Evolutionary conservation across 2,113 vertebrate genomes (phyloP).

Genomic region (Ptilonorhynchus violaceus): DNA sequence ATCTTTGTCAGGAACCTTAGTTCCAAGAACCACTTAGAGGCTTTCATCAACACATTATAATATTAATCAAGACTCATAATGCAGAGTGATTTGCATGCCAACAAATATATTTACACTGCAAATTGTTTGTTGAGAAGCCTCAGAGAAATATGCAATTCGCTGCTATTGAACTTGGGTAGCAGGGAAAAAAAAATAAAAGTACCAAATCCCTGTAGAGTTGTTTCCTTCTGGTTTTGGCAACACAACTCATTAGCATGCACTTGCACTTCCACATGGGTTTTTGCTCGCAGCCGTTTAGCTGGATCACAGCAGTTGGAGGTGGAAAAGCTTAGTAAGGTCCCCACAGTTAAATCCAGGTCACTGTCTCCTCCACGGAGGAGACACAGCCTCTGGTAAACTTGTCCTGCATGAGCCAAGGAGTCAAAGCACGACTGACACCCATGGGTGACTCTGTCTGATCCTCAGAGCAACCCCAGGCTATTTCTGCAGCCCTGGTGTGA

Average conservation of each 20-base stretch:
- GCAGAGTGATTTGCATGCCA: conserved; percentile 80
- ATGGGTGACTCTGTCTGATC: background rate
- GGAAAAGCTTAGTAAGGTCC: background rate
- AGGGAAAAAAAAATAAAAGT: background rate
- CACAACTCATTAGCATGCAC: conserved; percentile 49
- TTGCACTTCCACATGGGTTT: conserved; percentile 3
- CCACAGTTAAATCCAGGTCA: background rate
- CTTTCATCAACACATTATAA: conserved; percentile 82
- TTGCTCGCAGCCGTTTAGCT: background rate
- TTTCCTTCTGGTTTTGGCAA: conserved; percentile 53
- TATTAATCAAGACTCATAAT: conserved; percentile 85
- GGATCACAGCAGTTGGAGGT: background rate
- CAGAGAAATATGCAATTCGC: conserved; percentile 74
- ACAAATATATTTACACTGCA: conserved; percentile 82
- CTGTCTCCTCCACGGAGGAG: background rate
- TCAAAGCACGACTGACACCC: background rate
- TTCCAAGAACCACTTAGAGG: conserved; percentile 78
- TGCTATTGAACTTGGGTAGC: conserved; percentile 66
- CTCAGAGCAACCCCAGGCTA: rapidly evolving
- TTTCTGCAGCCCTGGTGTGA: rapidly evolving
- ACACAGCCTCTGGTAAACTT: background rate
- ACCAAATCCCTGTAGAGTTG: conserved; percentile 48
- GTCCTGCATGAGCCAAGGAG: background rate
- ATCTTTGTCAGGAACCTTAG: conserved; percentile 72
- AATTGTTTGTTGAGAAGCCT: conserved; percentile 81